Evolutionary conservation across 2,113 vertebrate genomes (phyloP).

Genomic region (Rhadina sibilatrix): DNA sequence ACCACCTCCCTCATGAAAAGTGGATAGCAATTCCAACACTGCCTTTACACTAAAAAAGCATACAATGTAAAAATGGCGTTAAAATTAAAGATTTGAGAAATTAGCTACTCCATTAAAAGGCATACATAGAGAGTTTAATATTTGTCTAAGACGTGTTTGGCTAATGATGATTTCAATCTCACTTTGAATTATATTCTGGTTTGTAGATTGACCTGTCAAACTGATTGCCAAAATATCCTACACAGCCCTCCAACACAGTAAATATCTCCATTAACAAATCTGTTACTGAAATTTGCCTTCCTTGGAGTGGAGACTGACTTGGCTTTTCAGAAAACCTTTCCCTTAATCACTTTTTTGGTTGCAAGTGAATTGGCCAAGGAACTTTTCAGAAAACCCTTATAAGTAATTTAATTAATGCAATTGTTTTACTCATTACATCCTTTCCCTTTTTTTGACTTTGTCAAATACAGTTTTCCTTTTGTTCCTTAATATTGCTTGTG

Average conservation of each 20-base stretch:
- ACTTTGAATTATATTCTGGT: neutral
- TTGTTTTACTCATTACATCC: neutral
- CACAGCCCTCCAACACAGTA: neutral
- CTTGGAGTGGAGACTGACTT: neutral
- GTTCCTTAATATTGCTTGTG: neutral
- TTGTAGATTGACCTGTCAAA: neutral
- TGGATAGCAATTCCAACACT: neutral
- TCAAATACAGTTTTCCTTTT: neutral
- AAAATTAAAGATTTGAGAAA: neutral
- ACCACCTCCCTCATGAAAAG: neutral
- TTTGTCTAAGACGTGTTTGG: neutral
- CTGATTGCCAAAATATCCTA: neutral
- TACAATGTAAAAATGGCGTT: neutral
- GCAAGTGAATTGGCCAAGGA: neutral
- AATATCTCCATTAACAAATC: neutral
- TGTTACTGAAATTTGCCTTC: neutral
- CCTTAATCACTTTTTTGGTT: neutral
- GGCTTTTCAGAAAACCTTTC: too few relatives aligned
- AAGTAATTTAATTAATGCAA: neutral
- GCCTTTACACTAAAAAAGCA: neutral
- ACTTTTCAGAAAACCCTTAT: neutral
- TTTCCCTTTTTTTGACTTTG: neutral
- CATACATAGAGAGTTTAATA: neutral
- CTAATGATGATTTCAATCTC: neutral
- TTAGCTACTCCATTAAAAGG: neutral